A percentile compares a stretch with the other conserved stretches of the same genome.
These are phyloP conservation scores for Morelia viridis DNA, from an alignment of 2,797 vertebrate genomes.

Conservation along the genomic window DNA sequence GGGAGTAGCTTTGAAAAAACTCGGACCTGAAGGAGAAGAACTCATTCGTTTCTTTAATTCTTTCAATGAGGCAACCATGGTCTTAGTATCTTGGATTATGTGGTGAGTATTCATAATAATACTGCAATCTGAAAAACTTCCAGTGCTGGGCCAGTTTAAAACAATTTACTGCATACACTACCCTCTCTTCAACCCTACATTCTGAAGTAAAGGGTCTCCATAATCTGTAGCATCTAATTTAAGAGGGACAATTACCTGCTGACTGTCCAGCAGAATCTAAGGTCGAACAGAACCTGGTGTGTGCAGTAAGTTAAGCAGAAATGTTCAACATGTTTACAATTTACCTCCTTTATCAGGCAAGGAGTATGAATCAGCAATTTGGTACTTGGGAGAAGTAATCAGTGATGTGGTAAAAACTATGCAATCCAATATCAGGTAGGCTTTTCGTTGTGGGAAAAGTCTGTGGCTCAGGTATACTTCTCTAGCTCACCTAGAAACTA, in stretches of 20 bases:
- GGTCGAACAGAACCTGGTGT: not conserved
- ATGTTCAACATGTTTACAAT: not conserved
- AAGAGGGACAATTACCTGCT: not conserved
- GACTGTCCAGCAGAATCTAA: not conserved
- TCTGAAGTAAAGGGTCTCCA: not conserved
- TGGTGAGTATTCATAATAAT: slow-evolving; percentile 80
- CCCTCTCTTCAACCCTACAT: not conserved
- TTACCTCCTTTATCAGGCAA: not conserved
- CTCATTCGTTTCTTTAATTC: slow-evolving; percentile 96
- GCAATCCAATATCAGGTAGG: not conserved
- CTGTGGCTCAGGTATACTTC: not conserved
- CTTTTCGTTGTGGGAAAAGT: not conserved
- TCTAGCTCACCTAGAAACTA: not conserved
- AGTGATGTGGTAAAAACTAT: not conserved
- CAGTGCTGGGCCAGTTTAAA: not conserved
- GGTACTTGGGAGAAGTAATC: not conserved
- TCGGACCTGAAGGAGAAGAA: slow-evolving; percentile 91
- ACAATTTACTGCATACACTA: not conserved
- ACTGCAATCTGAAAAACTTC: not conserved
- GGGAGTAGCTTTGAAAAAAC: slow-evolving; percentile 92
- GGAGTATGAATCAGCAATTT: not conserved
- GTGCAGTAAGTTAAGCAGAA: not conserved
- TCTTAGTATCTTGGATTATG: slow-evolving; percentile 99
- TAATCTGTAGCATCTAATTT: not conserved
- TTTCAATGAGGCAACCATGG: slow-evolving; percentile 98